Evolutionary conservation across 2,113 vertebrate genomes (phyloP), one percentile per base, ranked within the genome.

Genomic region (Cebidichthys violaceus): DNA sequence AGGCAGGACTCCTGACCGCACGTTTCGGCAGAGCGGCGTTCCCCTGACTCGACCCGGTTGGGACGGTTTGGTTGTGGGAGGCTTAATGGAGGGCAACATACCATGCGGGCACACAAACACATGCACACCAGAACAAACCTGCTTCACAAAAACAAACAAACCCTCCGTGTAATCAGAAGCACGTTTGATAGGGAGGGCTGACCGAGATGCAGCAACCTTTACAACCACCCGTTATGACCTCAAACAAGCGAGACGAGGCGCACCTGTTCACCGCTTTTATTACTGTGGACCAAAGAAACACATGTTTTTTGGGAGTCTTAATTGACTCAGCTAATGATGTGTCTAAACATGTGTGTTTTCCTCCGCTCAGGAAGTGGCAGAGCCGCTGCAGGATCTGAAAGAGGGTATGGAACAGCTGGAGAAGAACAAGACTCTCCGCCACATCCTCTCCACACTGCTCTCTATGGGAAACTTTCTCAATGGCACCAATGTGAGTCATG

Each of bases 401-500:
- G 98, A 99, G 91, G 97, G 97, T 77, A 99, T 99, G 98, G 97
- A 98, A 86, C 98, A 99, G 93, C 90, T 99, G 94, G 98, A 99
- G 93, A 98, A 97, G 87, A 99, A 99, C 92, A 97, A 97, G 94
- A 99, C 98, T 6, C 95, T 99, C 39, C 96, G 96, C 69, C 96
- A 96, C 90, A 97, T 99, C 88, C 96, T 99, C 67, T 97, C 98
- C 71, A 98, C 97, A 9, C 94, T 99, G 6, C 96, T 99, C 73
- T 94, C 96, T 18, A 97, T 99, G 54, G 98, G 98, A 75, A 99
- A 99, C 94, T 99, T 99, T 93, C 96, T 99, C 82, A 99, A 99
- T 11, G 92, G 97, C 94, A 96, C 96, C 85, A 98, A 93, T 3
- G 98, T 99, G 95, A 98, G 98, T 92, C 60, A 57, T 3, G 61